Evolutionary conservation across 2,797 vertebrate genomes (phyloP), one percentile per base, ranked within the genome.

Genomic region (Clarias fuscus): DNA sequence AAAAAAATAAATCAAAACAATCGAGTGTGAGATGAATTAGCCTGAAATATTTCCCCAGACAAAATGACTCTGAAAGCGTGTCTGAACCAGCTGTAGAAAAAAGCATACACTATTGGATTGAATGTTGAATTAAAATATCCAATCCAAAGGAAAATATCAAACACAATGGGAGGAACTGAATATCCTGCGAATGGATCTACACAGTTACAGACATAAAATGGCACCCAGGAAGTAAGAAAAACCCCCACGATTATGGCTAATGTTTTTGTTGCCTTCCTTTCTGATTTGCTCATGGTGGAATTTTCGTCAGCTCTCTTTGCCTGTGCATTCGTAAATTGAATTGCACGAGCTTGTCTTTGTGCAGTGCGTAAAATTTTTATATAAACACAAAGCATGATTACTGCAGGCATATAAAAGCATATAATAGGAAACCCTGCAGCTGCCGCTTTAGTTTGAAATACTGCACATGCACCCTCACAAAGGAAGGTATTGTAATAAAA

Each of bases 111-210:
- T 86, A 96, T 91, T 75, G 96, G 96, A 82, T 97, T 97, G 73
- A 95, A 93, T 5, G 93, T 93, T 67, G 96, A 97, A 90, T 97
- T 97, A 84, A 96, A 92, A 85, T 96, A 97, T 53, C 94, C 96
- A 85, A 95, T 92, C 95, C 96, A 96, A 84, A 94, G 91, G 81
- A 96, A 88, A 37, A 88, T 88, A 84, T 96, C 95, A 58, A 92
- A 93, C 84, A 95, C 53, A 83, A 93, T 0, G 6, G 93, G 91
- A 27, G 95, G 94, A 71, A 93, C 90, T 13, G 88, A 43, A 0
- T 96, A 95, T 82, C 91, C 92, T 77, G 94, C 88, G 86, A 95
- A 95, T 17, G 96, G 94, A 87, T 95, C 92, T 1, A 92, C 91
- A 76, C 92, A 89, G 24, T 91, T 94, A 85, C 94, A 95, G 83